Evolutionary conservation across 2,888 invertebrate genomes (phyloP), one percentile per base, ranked within the genome.

Genomic region (Harpalus rufipes): DNA sequence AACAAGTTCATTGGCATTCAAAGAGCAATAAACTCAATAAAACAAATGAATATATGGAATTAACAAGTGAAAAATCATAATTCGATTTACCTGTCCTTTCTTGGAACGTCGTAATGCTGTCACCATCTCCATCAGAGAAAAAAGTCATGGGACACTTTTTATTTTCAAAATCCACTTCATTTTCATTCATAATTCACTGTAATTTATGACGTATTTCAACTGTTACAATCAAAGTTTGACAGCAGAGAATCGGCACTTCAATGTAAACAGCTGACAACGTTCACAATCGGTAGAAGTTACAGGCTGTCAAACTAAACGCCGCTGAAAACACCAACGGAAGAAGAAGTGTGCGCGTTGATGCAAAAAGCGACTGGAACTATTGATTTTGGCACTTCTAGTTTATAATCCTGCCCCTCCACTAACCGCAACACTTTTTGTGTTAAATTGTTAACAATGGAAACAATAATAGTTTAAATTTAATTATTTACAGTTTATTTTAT

Each of bases 61-160:
- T 12, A 44, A 63, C 2, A 80, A 41, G 80, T 63, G 25, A 25
- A 63, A 21, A 78, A 56, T 18, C 10, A 63, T 41, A 68, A 61
- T 81, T 81, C 16, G 32, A 56, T 65, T 78, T 78, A 84, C 84
- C 84, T 63, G 84, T 78, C 1, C 84, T 78, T 61, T 84, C 84
- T 21, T 76, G 84, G 21, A 78, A 65, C 18, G 84, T 65, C 18
- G 56, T 76, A 21, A 83, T 58, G 56, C 84, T 82, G 78, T 88
- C 89, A 10, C 87, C 89, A 79, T 89, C 89, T 7, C 86, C 87
- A 68, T 87, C 88, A 8, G 88, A 86, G 86, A 89, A 89, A 86
- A 90, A 89, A 51, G 87, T 87, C 87, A 87, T 87, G 10, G 86
- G 87, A 63, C 86, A 86, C 86, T 88, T 89, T 16, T 84, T 84